Conservation (phyloP, 2,113 vertebrate species). For the Aspiorhynchus laticeps region DNA sequence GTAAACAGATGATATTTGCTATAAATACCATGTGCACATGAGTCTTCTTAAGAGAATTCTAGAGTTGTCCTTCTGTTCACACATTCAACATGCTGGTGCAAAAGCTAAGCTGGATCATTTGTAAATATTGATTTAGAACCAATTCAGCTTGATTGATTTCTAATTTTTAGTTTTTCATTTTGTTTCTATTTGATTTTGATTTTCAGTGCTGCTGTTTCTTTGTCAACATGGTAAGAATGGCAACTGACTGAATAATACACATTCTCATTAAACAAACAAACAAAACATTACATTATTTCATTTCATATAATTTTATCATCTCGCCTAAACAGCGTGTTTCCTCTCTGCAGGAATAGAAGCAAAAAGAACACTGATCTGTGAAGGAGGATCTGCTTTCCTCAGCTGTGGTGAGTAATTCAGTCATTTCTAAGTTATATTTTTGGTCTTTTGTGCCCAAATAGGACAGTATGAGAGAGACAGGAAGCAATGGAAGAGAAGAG, state of each 20-base stretch:
- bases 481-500: not conserved
- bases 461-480: not conserved
- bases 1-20: not conserved
- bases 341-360: not conserved
- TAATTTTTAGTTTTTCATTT: not conserved
- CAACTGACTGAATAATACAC: not conserved
- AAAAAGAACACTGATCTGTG: not conserved
- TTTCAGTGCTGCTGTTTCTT: not conserved
- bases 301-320: not conserved
- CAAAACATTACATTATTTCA: not conserved
- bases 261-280: not conserved
- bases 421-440: not conserved
- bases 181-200: not conserved
- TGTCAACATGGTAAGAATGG: not conserved
- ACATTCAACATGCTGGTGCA: not conserved
- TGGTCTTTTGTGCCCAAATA: not conserved
- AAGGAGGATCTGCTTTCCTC: accelerated
- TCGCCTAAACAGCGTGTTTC: not conserved
- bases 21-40: not conserved
- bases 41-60: not conserved
- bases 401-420: not conserved
- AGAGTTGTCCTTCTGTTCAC: too few species aligned
- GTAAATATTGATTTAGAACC: not conserved
- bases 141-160: not conserved
- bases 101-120: not conserved